Conservation (phyloP, 2,113 vertebrate species). For the Picathartes gymnocephalus region DNA sequence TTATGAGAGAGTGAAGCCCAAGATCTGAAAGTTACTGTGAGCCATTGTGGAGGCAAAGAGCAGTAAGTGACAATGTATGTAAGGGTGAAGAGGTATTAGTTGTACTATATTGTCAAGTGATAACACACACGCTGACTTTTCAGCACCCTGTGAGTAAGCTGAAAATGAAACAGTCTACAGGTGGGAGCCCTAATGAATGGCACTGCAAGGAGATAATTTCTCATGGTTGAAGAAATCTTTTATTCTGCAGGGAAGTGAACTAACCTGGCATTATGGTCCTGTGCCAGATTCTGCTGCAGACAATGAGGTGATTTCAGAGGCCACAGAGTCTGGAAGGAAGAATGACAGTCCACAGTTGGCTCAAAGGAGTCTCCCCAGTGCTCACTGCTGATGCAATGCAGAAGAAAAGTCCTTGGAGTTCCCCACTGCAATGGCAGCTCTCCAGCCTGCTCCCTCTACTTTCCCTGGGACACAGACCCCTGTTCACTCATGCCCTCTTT, state of each 20-base stretch:
- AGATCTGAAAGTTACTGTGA: neutral
- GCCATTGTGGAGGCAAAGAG: neutral
- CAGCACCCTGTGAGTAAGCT: slow-evolving; percentile 39
- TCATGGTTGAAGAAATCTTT: slow-evolving; percentile 59
- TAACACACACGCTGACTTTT: slow-evolving; percentile 48
- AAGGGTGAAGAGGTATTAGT: slow-evolving; percentile 1
- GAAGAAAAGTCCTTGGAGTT: neutral
- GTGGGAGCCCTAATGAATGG: slow-evolving; percentile 45
- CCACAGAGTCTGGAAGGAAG: slow-evolving; percentile 44
- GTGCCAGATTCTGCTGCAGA: slow-evolving; percentile 9
- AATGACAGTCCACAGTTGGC: slow-evolving; percentile 10
- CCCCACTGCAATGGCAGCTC: neutral
- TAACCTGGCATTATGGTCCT: slow-evolving; percentile 51
- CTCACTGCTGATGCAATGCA: slow-evolving; percentile 3
- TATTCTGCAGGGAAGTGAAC: slow-evolving; percentile 51
- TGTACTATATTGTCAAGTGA: slow-evolving; percentile 48
- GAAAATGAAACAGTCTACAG: slow-evolving; percentile 61
- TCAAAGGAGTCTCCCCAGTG: slow-evolving; percentile 3
- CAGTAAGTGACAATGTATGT: neutral
- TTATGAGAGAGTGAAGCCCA: neutral
- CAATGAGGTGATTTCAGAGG: slow-evolving; percentile 53
- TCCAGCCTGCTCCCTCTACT: neutral
- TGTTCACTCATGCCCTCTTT: neutral
- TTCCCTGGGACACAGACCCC: neutral
- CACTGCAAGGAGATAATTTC: slow-evolving; percentile 33